These are phyloP conservation scores for Dorcus parallelipipedus DNA, from an alignment of 2,888 invertebrate genomes.

Conservation along the genomic window DNA sequence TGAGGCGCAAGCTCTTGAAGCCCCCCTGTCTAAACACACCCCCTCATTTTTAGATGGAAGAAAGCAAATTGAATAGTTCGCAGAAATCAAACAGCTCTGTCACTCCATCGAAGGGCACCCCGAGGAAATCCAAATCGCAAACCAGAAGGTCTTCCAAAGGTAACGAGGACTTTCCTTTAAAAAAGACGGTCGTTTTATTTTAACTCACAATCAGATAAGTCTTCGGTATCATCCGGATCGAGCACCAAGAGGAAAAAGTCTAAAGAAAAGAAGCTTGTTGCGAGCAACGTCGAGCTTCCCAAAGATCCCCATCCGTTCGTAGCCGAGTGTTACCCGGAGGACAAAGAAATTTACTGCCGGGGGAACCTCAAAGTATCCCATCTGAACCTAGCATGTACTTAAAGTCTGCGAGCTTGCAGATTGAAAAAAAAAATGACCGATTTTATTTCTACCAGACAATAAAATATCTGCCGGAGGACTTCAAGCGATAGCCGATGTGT, in stretches of 20 bases:
- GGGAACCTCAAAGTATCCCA: constrained; percentile 42
- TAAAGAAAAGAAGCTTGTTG: not conserved
- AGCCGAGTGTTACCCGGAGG: constrained; percentile 33
- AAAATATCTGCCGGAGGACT: constrained; percentile 28
- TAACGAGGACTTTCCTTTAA: not conserved
- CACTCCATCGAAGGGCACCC: not conserved
- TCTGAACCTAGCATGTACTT: constrained; percentile 43
- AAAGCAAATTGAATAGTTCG: not conserved
- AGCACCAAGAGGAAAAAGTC: not conserved
- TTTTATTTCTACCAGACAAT: constrained; percentile 27
- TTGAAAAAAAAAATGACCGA: not conserved
- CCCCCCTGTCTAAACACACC: not conserved
- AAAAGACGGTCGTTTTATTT: not conserved
- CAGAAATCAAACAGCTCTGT: not conserved
- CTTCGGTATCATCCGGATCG: not conserved
- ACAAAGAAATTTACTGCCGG: constrained; percentile 33
- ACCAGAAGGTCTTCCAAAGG: not conserved
- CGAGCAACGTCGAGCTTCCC: not conserved
- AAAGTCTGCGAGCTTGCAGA: not conserved
- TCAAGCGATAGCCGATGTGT: constrained; percentile 26
- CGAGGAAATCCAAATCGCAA: not conserved
- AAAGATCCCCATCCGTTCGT: constrained; percentile 37
- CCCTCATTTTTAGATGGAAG: not conserved
- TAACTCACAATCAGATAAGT: constrained; percentile 1
- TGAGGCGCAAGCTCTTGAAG: not conserved